Conservation (phyloP, 2,888 invertebrate genomes). For the Prostheceraeus crozeri region DNA sequence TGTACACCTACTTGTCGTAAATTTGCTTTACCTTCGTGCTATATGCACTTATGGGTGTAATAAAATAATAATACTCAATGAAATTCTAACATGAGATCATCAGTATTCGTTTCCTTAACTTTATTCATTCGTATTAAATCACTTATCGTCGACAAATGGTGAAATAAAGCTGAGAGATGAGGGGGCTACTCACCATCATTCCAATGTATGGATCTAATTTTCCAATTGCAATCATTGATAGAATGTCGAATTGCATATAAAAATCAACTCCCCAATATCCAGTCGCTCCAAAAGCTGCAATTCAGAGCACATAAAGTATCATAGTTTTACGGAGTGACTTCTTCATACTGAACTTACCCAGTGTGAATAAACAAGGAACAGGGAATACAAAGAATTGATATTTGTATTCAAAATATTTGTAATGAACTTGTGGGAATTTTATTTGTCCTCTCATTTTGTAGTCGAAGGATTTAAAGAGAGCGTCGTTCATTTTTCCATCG, state of each 20-base stretch:
- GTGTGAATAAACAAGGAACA: background rate
- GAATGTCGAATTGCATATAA: slow-evolving; percentile 15
- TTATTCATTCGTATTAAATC: too few relatives aligned
- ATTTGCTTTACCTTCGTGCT: too few relatives aligned
- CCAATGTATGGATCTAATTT: background rate
- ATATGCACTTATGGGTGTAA: too few relatives aligned
- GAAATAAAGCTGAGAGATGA: too few relatives aligned
- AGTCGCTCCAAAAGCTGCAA: slow-evolving; percentile 8
- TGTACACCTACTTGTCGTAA: too few relatives aligned
- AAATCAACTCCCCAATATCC: slow-evolving; percentile 18
- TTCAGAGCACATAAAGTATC: too few relatives aligned
- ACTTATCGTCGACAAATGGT: too few relatives aligned
- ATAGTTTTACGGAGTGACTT: too few relatives aligned
- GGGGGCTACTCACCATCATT: too few relatives aligned
- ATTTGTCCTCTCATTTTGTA: slow-evolving; percentile 44
- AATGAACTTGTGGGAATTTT: slow-evolving; percentile 41
- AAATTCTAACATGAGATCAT: too few relatives aligned
- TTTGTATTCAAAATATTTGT: slow-evolving; percentile 41
- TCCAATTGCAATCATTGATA: slow-evolving; percentile 32
- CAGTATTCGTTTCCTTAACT: too few relatives aligned
- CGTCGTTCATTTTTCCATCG: slow-evolving; percentile 6
- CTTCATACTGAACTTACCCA: slow-evolving; percentile 12
- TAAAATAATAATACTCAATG: too few relatives aligned
- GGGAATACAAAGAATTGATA: background rate
- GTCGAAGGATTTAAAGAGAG: slow-evolving; percentile 44